Base-by-base conservation (phyloP, 2,888 invertebrate species). In the Agonopterix alstromeriana region DNA sequence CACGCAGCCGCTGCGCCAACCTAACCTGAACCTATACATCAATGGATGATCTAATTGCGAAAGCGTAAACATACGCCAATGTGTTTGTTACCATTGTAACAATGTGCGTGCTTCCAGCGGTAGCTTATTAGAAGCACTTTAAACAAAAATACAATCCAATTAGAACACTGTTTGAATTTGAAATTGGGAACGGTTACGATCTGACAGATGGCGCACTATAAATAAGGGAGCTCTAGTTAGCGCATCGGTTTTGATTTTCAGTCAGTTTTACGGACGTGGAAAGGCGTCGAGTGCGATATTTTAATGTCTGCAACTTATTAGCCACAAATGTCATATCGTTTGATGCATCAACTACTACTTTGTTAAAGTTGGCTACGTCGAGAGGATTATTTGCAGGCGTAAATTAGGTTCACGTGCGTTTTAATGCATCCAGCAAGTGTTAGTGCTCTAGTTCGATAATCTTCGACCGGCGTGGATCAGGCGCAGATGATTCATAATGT, bases 331-430 rank as follows among this genome's bases (percentile, higher is more conserved):
- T 85, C 82, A 76, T 71, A 69, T 65, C 77, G 74, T 82, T 83
- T 83, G 84, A 85, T 82, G 80, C 82, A 82, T 78, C 81, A 78
- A 80, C 75, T 73, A 69, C 72, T 78, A 86, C 84, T 84, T 84
- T 85, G 85, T 85, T 82, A 78, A 75, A 72, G 70, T 76, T 77
- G 70, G 73, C 73, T 61, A 60, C 67, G 58, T 67, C 63, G 56
- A 57, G 53, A 56, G 67, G 70, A 78, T 77, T 78, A 83, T 82
- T 82, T 76, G 72, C 69, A 70, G 58, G 77, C 72, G 86, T 82
- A 86, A 88, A 88, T 87, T 86, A 85, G 84, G 66, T 79, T 83
- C 87, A 84, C 87, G 84, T 88, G 86, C 77, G 73, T 86, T 85
- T 83, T 87, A 88, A 87, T 88, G 87, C 81, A 82, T 77, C 71